Conservation (phyloP, 37 sponge, comb jelly and placozoan genomes). For the Hexactinellida sp. region DNA sequence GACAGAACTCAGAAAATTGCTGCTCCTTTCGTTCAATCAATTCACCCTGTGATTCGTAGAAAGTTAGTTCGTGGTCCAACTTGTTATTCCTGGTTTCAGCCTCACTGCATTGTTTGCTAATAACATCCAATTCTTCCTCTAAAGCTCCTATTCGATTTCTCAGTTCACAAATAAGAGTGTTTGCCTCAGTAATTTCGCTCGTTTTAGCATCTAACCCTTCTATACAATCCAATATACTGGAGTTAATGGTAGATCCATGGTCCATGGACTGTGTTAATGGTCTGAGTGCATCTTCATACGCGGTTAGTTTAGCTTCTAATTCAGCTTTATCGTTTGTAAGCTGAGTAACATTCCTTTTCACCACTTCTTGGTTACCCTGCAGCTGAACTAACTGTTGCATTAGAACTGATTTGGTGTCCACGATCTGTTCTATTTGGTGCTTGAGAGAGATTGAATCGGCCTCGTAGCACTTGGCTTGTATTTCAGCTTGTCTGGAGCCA, state of each 20-base stretch:
- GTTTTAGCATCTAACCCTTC: neutral
- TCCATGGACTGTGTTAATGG: neutral
- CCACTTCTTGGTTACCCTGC: neutral
- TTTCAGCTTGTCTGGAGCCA: neutral
- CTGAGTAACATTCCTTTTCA: neutral
- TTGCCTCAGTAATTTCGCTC: neutral
- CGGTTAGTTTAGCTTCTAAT: neutral
- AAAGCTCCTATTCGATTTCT: neutral
- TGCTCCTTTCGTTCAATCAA: neutral
- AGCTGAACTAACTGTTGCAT: neutral
- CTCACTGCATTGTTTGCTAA: neutral
- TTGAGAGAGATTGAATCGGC: neutral
- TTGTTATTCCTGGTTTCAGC: neutral
- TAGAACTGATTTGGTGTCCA: neutral
- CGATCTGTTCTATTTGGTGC: neutral
- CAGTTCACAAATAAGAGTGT: neutral
- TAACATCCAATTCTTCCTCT: neutral
- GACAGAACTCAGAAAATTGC: slow-evolving; percentile 7
- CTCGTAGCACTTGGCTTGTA: neutral
- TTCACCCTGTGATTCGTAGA: neutral
- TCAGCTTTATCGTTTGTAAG: neutral
- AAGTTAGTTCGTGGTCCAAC: neutral
- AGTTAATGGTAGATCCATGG: neutral
- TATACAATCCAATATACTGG: neutral
- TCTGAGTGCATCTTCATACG: neutral